Evolutionary conservation across 2,113 vertebrate genomes (phyloP), one percentile per base, ranked within the genome.

Genomic region (Cyprinodon tularosa): DNA sequence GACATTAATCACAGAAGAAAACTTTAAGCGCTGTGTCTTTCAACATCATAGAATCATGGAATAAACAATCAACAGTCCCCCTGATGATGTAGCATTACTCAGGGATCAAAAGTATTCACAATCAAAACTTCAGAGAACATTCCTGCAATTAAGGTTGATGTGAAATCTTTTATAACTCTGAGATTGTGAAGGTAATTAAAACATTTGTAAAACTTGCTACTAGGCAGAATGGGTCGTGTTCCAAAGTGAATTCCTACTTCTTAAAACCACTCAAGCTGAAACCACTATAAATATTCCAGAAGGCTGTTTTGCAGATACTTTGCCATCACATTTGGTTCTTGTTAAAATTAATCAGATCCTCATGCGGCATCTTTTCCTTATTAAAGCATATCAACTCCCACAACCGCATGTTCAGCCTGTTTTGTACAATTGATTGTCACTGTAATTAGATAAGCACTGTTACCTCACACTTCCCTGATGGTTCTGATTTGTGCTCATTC

Each of bases 401-500:
- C 22, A 9, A 6, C 50, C 6, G 50, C 50, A n/a, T 57, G 50
- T 57, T 57, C 48, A 57, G 50, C 8, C 50, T n/a, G 7, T 10
- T 57, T 57, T n/a, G 50, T 57, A 14, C 20, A 6, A 20, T 57
- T 8, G 37, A 45, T 45, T 50, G 45, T 38, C 12, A 38, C 12
- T 45, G 64, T 42, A 44, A 13, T 66, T n/a, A 42, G 64, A 45
- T 36, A 14, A 39, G 4, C 47, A 57, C 17, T 39, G 37, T 68
- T 29, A 22, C 50, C 6, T 70, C 20, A 42, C 12, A 29, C 57
- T 22, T 57, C 4, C n/a, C 2, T 57, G 42, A 61, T 78, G 77
- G 62, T 63, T 75, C 66, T 20, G 50, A 20, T 13, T 71, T 61
- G n/a, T 59, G 44, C 57, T 67, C 3, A 11, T 47, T 60, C 20